These are phyloP conservation scores for Ctena decussata DNA, from an alignment of 2,888 invertebrate genomes.

Conservation along the genomic window DNA sequence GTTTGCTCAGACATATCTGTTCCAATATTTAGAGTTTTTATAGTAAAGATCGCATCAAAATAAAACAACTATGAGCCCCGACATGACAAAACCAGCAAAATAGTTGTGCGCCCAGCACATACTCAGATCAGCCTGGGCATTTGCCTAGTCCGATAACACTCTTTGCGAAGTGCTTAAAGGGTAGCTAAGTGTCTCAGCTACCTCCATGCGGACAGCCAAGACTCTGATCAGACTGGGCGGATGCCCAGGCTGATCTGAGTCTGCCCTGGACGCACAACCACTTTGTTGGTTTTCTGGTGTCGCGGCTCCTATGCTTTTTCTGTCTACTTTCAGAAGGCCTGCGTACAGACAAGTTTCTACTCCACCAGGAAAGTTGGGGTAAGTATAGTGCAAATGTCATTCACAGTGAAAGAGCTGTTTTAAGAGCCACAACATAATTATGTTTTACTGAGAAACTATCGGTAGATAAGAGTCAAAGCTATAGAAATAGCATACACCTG, in stretches of 20 bases:
- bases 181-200: too few relatives aligned
- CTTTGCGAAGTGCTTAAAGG: neutral
- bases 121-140: too few relatives aligned
- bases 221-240: neutral
- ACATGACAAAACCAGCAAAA: too few relatives aligned
- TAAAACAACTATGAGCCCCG: too few relatives aligned
- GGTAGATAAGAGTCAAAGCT: too few relatives aligned
- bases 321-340: conserved; percentile 52
- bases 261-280: neutral
- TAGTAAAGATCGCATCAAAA: too few relatives aligned
- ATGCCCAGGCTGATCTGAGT: neutral
- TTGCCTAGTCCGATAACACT: neutral
- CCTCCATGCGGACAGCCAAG: neutral
- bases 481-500: too few relatives aligned
- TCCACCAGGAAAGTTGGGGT: conserved; percentile 72
- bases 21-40: too few relatives aligned
- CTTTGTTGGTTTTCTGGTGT: neutral
- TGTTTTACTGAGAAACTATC: neutral
- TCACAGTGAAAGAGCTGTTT: neutral
- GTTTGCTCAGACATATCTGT: too few relatives aligned
- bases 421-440: neutral
- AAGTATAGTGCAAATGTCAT: conserved; percentile 26
- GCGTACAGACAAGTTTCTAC: conserved; percentile 48
- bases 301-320: neutral
- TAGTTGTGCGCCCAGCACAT: too few relatives aligned